Evolutionary conservation across 2,888 invertebrate species (phyloP).

Genomic region (Anthrax anthrax): DNA sequence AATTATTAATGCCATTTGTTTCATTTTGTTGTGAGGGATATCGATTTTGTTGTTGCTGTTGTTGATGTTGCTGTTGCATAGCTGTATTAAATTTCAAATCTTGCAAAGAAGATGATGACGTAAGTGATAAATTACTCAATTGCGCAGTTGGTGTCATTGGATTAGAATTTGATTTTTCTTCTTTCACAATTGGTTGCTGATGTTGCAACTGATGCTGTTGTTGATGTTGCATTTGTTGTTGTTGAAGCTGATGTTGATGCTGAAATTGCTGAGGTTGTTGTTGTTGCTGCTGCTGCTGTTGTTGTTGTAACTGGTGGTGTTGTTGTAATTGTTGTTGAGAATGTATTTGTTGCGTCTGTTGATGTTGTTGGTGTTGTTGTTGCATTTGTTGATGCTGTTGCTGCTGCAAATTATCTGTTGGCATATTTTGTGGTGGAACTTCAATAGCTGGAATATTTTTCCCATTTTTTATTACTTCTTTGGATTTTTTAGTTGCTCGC

Average conservation of each 20-base stretch:
- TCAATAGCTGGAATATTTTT: slow-evolving; percentile 36
- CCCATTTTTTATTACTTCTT: slow-evolving; percentile 11
- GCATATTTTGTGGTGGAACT: slow-evolving; percentile 33
- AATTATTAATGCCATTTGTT: neutral
- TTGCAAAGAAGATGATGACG: no score
- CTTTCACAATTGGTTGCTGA: neutral
- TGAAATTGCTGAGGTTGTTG: neutral
- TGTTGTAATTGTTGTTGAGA: neutral
- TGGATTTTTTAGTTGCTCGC: slow-evolving; percentile 17
- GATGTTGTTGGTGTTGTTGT: slow-evolving; percentile 9
- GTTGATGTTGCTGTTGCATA: slow-evolving; percentile 17
- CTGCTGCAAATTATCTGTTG: neutral
- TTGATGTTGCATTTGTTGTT: neutral
- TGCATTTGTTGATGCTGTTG: neutral
- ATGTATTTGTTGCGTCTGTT: neutral
- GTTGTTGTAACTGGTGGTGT: slow-evolving; percentile 27
- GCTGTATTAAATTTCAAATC: slow-evolving; percentile 14
- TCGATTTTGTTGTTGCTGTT: slow-evolving; percentile 28
- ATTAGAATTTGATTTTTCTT: neutral
- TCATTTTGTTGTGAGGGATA: slow-evolving; percentile 2
- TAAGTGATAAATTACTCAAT: no score
- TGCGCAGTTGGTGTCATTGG: no score
- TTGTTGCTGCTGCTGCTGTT: slow-evolving; percentile 3
- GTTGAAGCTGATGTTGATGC: slow-evolving; percentile 8
- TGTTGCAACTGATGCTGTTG: slow-evolving; percentile 4